Conservation (phyloP, 2,888 invertebrate genomes). For the Omphaloscelis lunosa region DNA sequence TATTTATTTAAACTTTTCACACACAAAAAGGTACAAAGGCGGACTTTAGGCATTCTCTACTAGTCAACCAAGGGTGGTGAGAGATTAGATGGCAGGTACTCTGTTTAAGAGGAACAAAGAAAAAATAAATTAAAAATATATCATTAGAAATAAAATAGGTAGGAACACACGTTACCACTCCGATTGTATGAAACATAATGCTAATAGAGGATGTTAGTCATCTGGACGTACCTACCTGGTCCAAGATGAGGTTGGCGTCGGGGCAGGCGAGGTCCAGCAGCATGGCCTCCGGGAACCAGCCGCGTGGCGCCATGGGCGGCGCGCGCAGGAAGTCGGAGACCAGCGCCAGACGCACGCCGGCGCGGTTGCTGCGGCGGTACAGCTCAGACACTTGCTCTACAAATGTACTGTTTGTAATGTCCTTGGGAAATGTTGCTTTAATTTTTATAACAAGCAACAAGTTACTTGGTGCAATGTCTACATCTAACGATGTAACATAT, state of each 20-base stretch:
- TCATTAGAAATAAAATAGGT: no score
- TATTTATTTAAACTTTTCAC: no score
- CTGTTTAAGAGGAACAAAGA: no score
- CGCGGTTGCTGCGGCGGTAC: conserved; percentile 57
- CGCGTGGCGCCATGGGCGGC: conserved; percentile 71
- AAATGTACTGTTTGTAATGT: background rate
- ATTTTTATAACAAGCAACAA: background rate
- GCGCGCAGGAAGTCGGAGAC: conserved; percentile 40
- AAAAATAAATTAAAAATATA: no score
- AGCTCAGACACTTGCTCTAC: conserved; percentile 67
- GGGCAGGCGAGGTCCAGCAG: conserved; percentile 79
- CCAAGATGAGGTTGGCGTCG: conserved; percentile 64
- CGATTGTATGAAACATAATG: no score
- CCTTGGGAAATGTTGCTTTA: background rate
- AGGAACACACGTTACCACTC: no score
- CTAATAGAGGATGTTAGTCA: background rate
- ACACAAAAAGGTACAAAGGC: no score
- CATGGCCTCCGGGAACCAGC: conserved; percentile 78
- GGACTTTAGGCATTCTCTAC: no score
- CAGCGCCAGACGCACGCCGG: conserved; percentile 71
- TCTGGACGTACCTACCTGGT: conserved; percentile 71
- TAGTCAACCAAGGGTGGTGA: no score
- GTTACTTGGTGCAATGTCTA: background rate
- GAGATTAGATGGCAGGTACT: no score
- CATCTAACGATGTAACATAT: no score